Evolutionary conservation across 2,113 vertebrate species (phyloP).

Genomic region (Bubalus kerabau): DNA sequence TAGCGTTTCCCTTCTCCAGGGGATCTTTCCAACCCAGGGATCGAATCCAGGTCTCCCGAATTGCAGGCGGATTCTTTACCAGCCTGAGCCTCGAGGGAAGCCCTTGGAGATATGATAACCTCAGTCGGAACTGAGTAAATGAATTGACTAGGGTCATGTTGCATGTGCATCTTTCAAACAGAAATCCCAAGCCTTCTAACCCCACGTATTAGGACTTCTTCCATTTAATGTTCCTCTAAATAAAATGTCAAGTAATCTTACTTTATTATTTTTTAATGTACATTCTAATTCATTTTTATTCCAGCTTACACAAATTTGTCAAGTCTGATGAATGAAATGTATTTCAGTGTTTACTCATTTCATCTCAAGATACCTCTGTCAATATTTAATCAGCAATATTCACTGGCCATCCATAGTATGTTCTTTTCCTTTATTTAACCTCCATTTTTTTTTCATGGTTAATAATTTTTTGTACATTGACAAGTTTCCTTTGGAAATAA

Average conservation of each 20-base stretch:
- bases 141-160: neutral
- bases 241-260: neutral
- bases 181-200: neutral
- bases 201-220: neutral
- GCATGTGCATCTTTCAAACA: neutral
- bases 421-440: neutral
- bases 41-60: rapidly evolving
- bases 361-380: neutral
- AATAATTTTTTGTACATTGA: neutral
- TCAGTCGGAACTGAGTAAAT: neutral
- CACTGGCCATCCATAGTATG: neutral
- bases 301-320: neutral
- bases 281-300: neutral
- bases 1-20: neutral
- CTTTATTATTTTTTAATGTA: neutral
- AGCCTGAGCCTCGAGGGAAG: neutral
- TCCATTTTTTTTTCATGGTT: neutral
- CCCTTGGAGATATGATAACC: neutral
- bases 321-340: neutral
- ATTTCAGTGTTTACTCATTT: neutral
- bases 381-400: constrained; percentile 19
- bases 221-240: neutral
- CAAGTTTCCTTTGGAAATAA: neutral
- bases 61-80: neutral
- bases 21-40: neutral